Base-by-base conservation (phyloP, 2,888 invertebrate genomes). In the Gasteruption jaculator region DNA sequence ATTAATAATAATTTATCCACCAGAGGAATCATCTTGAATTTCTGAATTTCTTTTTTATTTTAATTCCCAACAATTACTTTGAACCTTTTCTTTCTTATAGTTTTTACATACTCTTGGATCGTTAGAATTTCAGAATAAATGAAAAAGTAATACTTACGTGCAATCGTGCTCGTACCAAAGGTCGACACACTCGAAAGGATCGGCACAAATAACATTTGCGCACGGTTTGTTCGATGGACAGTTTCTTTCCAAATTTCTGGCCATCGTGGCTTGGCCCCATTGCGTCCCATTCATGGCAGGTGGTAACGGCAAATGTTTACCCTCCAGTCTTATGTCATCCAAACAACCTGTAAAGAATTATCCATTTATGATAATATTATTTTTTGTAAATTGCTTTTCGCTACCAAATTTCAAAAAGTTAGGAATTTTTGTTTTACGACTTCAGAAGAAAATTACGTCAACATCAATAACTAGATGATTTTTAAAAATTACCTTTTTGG, bases 111-210 rank as follows among this genome's bases (percentile, higher is more conserved):
- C 18, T 34, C 36, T 31, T 43, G 18, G 38, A 39, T 32, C 11
- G 31, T 20, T 34, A 36, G 14, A 12, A 32, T n/a, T 31, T 25
- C 19, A 33, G 21, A 33, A 22, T 32, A 16, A 29, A 38, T 46
- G n/a, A n/a, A n/a, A n/a, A n/a, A n/a, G n/a, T n/a, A n/a, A 57
- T 68, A 86, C 91, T 86, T 75, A 97, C 91, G 94, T 92, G 91
- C 97, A 97, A 71, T 95, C 94, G 65, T 93, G 92, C 73, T 91
- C 90, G 72, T 96, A 96, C 96, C 97, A 97, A 10, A 96, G 81
- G 74, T 93, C 95, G 50, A 91, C 88, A 73, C 94, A 96, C 63
- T 91, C 91, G 71, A 93, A 92, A 8, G 91, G 92, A 63, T 89
- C 89, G 0, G 89, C 87, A 66, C 95, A 96, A 61, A 91, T 90